Evolutionary conservation across 2,797 vertebrate genomes (phyloP).

Genomic region (Cossypha caffra): DNA sequence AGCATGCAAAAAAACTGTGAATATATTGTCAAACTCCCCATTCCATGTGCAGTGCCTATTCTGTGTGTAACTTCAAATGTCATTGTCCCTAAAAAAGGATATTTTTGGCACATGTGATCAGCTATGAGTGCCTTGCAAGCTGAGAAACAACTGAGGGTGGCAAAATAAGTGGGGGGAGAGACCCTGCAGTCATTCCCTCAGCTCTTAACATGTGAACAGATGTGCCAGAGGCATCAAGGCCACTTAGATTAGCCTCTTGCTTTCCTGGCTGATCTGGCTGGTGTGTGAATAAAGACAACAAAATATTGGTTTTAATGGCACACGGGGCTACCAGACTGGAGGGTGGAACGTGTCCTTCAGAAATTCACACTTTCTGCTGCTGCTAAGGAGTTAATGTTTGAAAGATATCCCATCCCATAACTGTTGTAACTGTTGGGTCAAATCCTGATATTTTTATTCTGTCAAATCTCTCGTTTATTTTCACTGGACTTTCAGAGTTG

Average conservation of each 20-base stretch:
- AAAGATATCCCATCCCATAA: neutral
- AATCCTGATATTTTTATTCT: neutral
- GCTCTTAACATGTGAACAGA: neutral
- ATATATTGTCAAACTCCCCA: neutral
- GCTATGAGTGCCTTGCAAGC: neutral
- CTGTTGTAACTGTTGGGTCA: neutral
- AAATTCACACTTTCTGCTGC: neutral
- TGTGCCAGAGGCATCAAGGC: neutral
- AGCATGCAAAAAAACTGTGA: rapidly evolving
- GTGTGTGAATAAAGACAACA: neutral
- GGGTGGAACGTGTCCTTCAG: neutral
- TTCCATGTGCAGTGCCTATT: rapidly evolving
- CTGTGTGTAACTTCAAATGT: neutral
- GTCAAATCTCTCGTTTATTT: neutral
- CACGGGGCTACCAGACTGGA: neutral
- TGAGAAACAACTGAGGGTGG: neutral
- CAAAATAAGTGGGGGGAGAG: neutral
- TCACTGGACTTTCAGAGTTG: neutral
- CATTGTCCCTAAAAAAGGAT: neutral
- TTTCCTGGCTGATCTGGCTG: neutral
- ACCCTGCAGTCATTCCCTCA: neutral
- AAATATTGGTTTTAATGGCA: neutral
- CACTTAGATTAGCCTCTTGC: neutral
- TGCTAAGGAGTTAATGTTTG: neutral
- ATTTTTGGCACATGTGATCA: neutral